phyloP scores from a whole-genome alignment of 2,888 invertebrate species.

The Thumatha senex region DNA sequence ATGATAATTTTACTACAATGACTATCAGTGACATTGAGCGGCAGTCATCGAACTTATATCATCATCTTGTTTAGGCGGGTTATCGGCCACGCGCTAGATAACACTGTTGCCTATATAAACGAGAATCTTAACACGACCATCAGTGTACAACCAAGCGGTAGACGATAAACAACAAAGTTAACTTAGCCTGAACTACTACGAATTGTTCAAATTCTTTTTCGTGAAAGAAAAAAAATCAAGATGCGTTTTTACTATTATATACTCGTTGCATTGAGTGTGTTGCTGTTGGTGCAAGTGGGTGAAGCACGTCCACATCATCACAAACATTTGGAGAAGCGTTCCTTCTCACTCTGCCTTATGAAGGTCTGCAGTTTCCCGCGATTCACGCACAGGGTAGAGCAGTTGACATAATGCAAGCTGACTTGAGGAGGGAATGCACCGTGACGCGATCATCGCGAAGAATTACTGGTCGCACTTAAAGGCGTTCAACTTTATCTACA shows the following conservation, averaged over 20 bases:
- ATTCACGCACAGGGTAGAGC: conserved; percentile 39
- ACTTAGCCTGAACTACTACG: conserved; percentile 11
- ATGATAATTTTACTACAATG: conserved; percentile 77
- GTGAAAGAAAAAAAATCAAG: conserved; percentile 26
- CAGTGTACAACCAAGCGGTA: conserved; percentile 61
- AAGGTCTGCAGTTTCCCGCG: conserved; percentile 64
- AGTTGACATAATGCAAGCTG: conserved; percentile 20
- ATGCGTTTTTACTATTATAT: conserved; percentile 66
- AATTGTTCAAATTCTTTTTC: conserved; percentile 18
- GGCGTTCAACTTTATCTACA: not conserved
- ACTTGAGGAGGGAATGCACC: not conserved
- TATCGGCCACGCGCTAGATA: conserved; percentile 78
- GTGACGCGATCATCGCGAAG: not conserved
- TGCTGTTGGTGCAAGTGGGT: conserved; percentile 42
- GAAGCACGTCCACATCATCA: conserved; percentile 46
- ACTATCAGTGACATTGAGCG: conserved; percentile 68
- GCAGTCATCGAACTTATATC: conserved; percentile 76
- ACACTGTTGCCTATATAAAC: conserved; percentile 65
- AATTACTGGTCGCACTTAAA: not conserved
- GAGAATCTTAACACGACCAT: conserved; percentile 47
- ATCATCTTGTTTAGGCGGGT: conserved; percentile 57
- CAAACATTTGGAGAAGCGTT: conserved; percentile 47
- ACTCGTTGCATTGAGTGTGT: conserved; percentile 45
- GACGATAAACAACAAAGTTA: conserved; percentile 46
- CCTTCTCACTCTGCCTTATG: conserved; percentile 52